Conservation (phyloP, 2,797 vertebrate species). For the Typhlichthys eigenmanni region DNA sequence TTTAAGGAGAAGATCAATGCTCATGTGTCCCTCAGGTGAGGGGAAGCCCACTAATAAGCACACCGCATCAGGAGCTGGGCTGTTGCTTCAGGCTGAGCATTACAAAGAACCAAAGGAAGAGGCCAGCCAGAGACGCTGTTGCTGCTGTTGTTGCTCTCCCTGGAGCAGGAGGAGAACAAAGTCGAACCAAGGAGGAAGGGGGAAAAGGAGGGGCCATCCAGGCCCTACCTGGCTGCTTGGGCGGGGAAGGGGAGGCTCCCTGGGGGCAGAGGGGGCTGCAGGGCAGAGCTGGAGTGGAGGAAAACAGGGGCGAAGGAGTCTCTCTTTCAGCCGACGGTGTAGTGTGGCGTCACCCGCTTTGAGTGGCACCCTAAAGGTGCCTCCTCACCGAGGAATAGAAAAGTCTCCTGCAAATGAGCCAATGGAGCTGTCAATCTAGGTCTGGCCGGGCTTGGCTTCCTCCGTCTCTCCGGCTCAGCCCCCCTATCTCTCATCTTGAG, state of each 20-base stretch:
- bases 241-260: conserved; percentile 24
- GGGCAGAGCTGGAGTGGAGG: conserved; percentile 18
- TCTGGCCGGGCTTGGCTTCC: conserved; percentile 37
- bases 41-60: conserved; percentile 68
- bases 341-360: background rate
- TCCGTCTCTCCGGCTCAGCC: conserved; percentile 43
- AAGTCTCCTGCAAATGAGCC: conserved; percentile 19
- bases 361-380: conserved; percentile 25
- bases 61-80: conserved; percentile 57
- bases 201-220: conserved; percentile 14
- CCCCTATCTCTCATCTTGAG: conserved; percentile 42
- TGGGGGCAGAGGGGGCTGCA: background rate
- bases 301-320: background rate
- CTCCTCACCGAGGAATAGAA: conserved; percentile 39
- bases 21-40: conserved; percentile 58
- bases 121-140: conserved; percentile 40
- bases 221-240: conserved; percentile 13
- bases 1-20: conserved; percentile 39
- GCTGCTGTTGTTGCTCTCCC: conserved; percentile 28
- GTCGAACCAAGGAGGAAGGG: conserved; percentile 59
- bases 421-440: conserved; percentile 42
- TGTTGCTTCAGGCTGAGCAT: conserved; percentile 50
- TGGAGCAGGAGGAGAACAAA: conserved; percentile 54
- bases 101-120: conserved; percentile 73
- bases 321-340: background rate